phyloP scores from a whole-genome alignment of 1,140 invertebrate genomes.

The Doryteuthis pealeii region DNA sequence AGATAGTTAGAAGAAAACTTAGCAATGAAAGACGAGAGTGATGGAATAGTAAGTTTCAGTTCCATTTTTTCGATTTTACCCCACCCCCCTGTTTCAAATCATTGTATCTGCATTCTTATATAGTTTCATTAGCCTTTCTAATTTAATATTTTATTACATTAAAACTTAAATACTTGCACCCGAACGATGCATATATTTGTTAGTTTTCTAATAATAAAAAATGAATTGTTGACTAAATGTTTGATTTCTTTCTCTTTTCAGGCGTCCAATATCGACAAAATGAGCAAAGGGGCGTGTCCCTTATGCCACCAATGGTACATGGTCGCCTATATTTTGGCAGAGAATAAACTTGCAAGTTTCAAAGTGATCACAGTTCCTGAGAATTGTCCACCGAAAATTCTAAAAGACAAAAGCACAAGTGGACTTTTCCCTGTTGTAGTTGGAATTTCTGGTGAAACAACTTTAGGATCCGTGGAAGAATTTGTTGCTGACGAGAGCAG shows the following conservation, averaged over 20 bases:
- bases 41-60: no score
- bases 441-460: conserved; percentile 30
- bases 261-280: conserved; percentile 49
- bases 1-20: no score
- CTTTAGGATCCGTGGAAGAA: background rate
- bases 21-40: no score
- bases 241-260: conserved; percentile 26
- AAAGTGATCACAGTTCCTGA: conserved; percentile 53
- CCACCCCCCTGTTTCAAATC: no score
- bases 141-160: no score
- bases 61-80: no score
- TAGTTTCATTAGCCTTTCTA: no score
- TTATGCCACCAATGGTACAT: conserved; percentile 58
- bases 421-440: conserved; percentile 52
- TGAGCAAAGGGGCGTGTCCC: conserved; percentile 53
- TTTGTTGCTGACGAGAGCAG: background rate
- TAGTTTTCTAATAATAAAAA: no score
- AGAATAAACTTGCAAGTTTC: conserved; percentile 48
- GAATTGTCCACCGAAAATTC: conserved; percentile 51
- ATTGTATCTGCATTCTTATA: no score
- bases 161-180: no score
- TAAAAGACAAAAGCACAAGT: conserved; percentile 45
- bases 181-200: no score
- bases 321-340: conserved; percentile 51
- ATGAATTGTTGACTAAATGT: background rate